Evolutionary conservation across 2,888 invertebrate genomes (phyloP), one percentile per base, ranked within the genome.

Genomic region (Pseudoips prasinana): DNA sequence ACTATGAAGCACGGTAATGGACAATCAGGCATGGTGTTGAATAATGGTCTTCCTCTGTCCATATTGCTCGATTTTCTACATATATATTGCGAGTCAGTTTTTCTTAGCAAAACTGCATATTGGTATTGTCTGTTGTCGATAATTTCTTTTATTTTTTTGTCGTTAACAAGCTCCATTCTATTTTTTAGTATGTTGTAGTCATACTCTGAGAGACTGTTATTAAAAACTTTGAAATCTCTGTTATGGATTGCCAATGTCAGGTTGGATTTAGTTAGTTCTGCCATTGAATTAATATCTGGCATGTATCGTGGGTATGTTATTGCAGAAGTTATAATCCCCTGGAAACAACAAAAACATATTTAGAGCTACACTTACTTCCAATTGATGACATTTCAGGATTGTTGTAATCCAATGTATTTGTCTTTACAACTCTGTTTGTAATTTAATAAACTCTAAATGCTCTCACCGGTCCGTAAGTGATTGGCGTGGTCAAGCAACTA

Each of bases 1-100:
- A 90, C 91, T 0, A 90, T 83, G 8, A 83, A 82, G 57, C 90
- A 90, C 0, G 91, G 91, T 0, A 91, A 77, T 7, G 91, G 89
- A 48, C 91, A 91, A 14, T 88, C 83, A 5, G 56, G 46, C 58
- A 90, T 83, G 0, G 81, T 68, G 47, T 90, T 89, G 41, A 76
- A 91, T 0, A 90, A 22, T 0, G 89, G 85, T 22, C 83, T 78
- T 0, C 90, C 90, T 17, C 75, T 53, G 7, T 53, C 29, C 56
- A 77, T 72, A 43, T 86, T 82, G 0, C 56, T 38, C 22, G 64
- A 58, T 39, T 73, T 78, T 9, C 69, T 64, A 7, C 64, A 65
- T 1, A 87, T 68, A 18, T 63, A 68, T n/a, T 53, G 47, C 0
- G 80, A 72, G 8, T 90, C 79, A 30, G 88, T 75, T 62, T 80